A percentile compares a stretch with the other conserved stretches of the same genome.
Evolutionary conservation across 2,888 invertebrate species (phyloP).

Genomic region (Stenolophus ochropezus): DNA sequence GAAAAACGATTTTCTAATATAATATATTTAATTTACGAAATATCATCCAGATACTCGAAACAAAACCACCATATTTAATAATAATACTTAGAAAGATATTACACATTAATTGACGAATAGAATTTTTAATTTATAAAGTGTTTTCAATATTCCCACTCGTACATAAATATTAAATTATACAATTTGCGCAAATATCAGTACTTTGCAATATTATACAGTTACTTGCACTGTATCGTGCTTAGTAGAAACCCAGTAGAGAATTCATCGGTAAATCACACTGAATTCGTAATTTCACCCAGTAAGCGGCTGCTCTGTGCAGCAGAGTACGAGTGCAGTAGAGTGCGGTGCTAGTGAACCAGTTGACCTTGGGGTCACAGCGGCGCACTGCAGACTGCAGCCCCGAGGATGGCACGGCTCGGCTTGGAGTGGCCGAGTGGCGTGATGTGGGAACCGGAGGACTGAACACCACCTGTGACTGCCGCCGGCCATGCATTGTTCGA

Average conservation of each 20-base stretch:
- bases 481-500: neutral
- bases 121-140: no score
- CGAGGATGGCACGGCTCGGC: neutral
- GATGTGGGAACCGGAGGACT: neutral
- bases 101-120: no score
- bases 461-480: conserved; percentile 22
- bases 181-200: no score
- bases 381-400: conserved; percentile 14
- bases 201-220: no score
- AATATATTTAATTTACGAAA: no score
- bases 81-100: no score
- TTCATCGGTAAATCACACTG: neutral
- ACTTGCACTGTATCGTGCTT: neutral
- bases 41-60: no score
- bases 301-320: conserved; percentile 20
- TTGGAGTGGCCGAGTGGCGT: neutral
- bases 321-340: conserved; percentile 3
- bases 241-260: neutral
- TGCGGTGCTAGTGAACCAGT: conserved; percentile 46
- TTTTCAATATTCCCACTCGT: no score
- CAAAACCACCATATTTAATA: no score
- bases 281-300: neutral
- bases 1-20: no score
- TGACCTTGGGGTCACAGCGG: conserved; percentile 49
- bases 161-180: no score